Evolutionary conservation across 2,888 invertebrate genomes (phyloP), one percentile per base, ranked within the genome.

Genomic region (Trachelus tabidus): DNA sequence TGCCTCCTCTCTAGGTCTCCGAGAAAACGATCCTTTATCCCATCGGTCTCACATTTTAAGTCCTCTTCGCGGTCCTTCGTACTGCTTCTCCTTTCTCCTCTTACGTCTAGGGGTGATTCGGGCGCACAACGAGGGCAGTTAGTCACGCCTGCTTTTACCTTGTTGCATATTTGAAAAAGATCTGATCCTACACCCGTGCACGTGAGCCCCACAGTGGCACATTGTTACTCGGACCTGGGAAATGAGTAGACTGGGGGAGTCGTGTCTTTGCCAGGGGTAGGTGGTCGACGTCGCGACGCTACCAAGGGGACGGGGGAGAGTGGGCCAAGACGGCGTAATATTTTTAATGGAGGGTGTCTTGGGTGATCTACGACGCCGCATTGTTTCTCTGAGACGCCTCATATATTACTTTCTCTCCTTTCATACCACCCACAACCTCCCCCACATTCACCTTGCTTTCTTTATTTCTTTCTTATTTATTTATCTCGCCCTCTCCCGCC

Each of bases 271-370:
- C 73, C 79, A 73, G 40, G 75, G 73, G 78, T 56, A 75, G 78
- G 69, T 73, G 74, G 73, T 56, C 73, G 68, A 23, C 34, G 15
- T 68, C 56, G 31, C 6, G 78, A 79, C 77, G 81, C 85, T 84
- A 83, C 80, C 84, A 76, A 75, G 75, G 71, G 79, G 78, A n/a
- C 78, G 75, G 76, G 75, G 75, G 74, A 79, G 78, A 78, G 76
- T 82, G 82, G 85, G 85, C 84, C 87, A 90, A 90, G 90, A 89
- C 89, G 90, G 88, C 88, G 90, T 89, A 90, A 90, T 91, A 91
- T 90, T 91, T 91, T 90, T 91, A 91, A 91, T 90, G 91, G 90
- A 89, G 88, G 89, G 87, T 88, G 90, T 89, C 89, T 86, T 85
- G 87, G 89, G 88, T 91, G 91, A 91, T 91, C 89, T 90, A 90